Evolutionary conservation across 2,888 invertebrate species (phyloP).

Genomic region (Tinea semifulvella): DNA sequence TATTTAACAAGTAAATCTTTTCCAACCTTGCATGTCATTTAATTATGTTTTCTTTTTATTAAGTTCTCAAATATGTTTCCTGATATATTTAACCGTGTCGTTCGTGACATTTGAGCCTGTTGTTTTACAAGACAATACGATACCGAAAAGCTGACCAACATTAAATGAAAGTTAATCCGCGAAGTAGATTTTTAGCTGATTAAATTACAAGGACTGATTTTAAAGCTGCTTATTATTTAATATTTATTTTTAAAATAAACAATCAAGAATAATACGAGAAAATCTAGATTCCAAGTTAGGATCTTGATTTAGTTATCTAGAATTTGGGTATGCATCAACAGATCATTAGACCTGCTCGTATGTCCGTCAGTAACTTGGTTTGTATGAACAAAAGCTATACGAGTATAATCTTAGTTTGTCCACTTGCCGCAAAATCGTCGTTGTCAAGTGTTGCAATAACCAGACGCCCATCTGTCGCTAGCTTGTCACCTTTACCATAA

Average conservation of each 20-base stretch:
- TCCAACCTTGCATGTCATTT: conserved; percentile 12
- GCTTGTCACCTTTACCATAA: conserved; percentile 23
- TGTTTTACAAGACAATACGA: conserved; percentile 20
- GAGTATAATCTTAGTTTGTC: too few species aligned
- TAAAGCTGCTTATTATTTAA: neutral
- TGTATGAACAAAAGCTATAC: too few species aligned
- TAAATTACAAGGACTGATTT: conserved; percentile 8
- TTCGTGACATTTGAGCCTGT: conserved; percentile 26
- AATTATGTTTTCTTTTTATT: conserved; percentile 16
- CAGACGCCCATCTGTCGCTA: conserved; percentile 25
- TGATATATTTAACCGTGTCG: conserved; percentile 18
- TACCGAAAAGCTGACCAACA: conserved; percentile 9
- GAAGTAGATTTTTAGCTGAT: neutral
- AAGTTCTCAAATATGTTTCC: conserved; percentile 24
- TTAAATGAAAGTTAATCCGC: conserved; percentile 9
- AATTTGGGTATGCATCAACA: too few species aligned
- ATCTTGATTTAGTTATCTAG: too few species aligned
- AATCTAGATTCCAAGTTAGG: too few species aligned
- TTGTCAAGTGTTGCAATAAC: conserved; percentile 23
- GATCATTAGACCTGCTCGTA: too few species aligned
- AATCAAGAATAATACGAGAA: too few species aligned
- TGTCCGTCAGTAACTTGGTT: too few species aligned
- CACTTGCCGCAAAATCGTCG: neutral
- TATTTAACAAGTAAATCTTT: conserved; percentile 9
- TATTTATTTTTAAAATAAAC: too few species aligned